These are phyloP conservation scores for Hemibagrus wyckioides DNA, from an alignment of 2,113 vertebrate genomes.

Conservation along the genomic window DNA sequence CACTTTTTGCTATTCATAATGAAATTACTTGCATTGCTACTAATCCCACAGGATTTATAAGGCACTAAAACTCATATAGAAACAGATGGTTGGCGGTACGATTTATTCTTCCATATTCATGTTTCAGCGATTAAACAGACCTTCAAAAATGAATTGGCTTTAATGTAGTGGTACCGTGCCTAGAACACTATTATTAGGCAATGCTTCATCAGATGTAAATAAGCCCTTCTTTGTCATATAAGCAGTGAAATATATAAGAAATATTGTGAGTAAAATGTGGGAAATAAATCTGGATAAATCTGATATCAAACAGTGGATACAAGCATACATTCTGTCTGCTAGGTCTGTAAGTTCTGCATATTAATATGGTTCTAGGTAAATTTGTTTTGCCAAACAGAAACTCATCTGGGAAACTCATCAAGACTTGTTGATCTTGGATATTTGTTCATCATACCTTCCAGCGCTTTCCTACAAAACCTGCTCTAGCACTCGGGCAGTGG, in stretches of 20 bases:
- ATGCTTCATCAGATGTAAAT: not conserved
- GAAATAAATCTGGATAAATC: not conserved
- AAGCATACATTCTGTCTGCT: not conserved
- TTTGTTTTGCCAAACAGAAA: conserved; percentile 46
- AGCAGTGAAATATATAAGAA: not conserved
- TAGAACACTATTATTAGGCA: not conserved
- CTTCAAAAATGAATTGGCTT: not conserved
- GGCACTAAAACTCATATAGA: not conserved
- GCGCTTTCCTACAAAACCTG: conserved; percentile 52
- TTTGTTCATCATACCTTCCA: conserved; percentile 47
- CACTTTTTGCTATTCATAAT: not conserved
- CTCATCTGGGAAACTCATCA: conserved; percentile 63
- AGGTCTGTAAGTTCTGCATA: conserved; percentile 31
- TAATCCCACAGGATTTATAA: not conserved
- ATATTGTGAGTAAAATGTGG: not conserved
- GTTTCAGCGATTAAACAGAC: not conserved
- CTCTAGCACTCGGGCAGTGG: conserved; percentile 52
- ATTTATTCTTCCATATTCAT: not conserved
- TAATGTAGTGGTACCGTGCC: not conserved
- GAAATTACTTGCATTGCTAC: not conserved
- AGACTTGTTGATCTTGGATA: conserved; percentile 62
- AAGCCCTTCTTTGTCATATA: not conserved
- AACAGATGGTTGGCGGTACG: not conserved
- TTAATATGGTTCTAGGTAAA: conserved; percentile 41
- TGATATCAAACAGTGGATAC: not conserved